Percentiles rank a stretch among this genome's conserved stretches.
phyloP scores from a whole-genome alignment of 64 coral and sea anemone genomes.

The Catalaphyllia jardinei region DNA sequence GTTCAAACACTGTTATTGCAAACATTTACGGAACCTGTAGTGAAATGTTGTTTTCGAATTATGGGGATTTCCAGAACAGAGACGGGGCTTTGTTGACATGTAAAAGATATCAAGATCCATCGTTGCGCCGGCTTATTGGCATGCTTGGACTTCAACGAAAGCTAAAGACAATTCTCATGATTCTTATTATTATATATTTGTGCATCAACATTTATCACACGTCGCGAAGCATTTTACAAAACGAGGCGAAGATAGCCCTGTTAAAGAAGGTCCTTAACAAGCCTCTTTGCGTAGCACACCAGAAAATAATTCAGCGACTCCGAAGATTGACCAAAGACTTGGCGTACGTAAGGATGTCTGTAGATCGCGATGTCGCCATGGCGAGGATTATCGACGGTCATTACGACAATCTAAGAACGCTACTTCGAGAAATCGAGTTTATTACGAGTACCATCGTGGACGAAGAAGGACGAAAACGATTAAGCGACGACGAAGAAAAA shows the following conservation, averaged over 20 bases:
- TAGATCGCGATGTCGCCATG: conserved; percentile 64
- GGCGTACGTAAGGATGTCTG: conserved; percentile 71
- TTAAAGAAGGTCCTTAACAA: conserved; percentile 39
- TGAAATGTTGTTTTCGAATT: conserved; percentile 17
- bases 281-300: conserved; percentile 64
- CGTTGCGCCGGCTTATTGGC: background rate
- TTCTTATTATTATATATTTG: conserved; percentile 39
- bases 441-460: conserved; percentile 59
- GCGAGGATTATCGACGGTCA: conserved; percentile 80
- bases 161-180: conserved; percentile 37
- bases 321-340: conserved; percentile 65
- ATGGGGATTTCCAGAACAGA: background rate
- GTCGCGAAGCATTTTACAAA: conserved; percentile 47
- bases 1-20: background rate
- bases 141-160: conserved; percentile 56
- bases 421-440: conserved; percentile 84
- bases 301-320: conserved; percentile 52
- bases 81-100: background rate
- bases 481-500: conserved; percentile 29
- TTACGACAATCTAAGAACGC: conserved; percentile 77
- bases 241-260: conserved; percentile 31
- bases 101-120: background rate
- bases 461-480: conserved; percentile 13
- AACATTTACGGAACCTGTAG: no score
- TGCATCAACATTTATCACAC: conserved; percentile 54